These are phyloP conservation scores for Amphilophus citrinellus DNA, from an alignment of 2,113 vertebrate species.

Conservation along the genomic window DNA sequence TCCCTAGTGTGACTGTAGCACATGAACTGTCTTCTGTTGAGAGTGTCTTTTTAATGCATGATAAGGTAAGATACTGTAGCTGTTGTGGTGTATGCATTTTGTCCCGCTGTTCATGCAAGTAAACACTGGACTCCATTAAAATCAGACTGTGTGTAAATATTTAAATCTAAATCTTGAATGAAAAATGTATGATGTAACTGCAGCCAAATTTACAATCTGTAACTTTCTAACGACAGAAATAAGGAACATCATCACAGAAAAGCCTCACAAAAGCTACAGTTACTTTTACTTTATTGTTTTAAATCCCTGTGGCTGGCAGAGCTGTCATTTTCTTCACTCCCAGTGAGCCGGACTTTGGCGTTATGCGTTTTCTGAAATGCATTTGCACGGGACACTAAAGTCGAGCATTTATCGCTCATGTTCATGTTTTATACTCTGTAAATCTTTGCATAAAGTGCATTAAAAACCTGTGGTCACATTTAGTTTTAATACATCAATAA, in stretches of 20 bases:
- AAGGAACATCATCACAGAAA: neutral
- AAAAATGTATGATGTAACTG: neutral
- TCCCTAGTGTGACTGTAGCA: too few species aligned
- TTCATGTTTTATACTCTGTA: neutral
- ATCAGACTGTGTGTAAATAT: neutral
- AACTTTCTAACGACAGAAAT: neutral
- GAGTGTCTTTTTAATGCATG: neutral
- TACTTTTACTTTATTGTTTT: slow-evolving; percentile 1
- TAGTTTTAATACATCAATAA: neutral
- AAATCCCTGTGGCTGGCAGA: neutral
- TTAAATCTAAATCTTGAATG: neutral
- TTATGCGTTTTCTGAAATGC: neutral
- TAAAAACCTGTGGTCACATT: neutral
- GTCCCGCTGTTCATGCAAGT: neutral
- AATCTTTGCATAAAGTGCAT: neutral
- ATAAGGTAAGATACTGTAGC: neutral
- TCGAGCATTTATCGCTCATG: neutral
- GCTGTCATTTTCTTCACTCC: neutral
- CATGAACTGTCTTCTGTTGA: neutral
- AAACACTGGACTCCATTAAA: neutral
- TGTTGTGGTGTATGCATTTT: neutral
- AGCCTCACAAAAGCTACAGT: neutral
- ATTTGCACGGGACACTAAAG: neutral
- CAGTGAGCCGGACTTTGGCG: neutral
- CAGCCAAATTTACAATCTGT: neutral